Conservation (phyloP, 2,113 vertebrate genomes). For the Coryphaenoides rupestris region DNA sequence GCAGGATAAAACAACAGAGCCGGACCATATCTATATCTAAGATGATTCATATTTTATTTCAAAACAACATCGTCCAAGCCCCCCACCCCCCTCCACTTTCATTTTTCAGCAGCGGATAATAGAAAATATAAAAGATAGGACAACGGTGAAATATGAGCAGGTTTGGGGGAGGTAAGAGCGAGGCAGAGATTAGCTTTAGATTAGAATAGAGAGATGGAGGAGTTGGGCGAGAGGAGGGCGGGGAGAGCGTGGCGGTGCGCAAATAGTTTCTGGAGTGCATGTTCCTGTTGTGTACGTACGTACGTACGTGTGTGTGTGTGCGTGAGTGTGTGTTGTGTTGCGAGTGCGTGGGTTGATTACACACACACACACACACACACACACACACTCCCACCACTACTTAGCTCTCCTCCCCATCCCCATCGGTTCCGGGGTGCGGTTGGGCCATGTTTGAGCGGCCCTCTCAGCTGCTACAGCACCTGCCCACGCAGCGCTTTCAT, state of each 20-base stretch:
- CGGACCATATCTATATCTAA: slow-evolving; percentile 64
- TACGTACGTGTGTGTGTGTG: slow-evolving; percentile 4
- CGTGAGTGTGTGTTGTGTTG: slow-evolving; percentile 3
- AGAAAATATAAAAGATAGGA: slow-evolving; percentile 74
- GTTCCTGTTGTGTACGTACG: slow-evolving; percentile 16
- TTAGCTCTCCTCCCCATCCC: slow-evolving; percentile 50
- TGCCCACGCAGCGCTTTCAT: not conserved
- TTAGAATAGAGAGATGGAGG: slow-evolving; percentile 72
- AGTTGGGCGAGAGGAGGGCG: slow-evolving; percentile 50
- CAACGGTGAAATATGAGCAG: slow-evolving; percentile 71
- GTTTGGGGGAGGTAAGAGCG: slow-evolving; percentile 69
- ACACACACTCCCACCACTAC: slow-evolving; percentile 39
- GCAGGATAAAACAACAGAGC: slow-evolving; percentile 24
- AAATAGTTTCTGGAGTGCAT: slow-evolving; percentile 37
- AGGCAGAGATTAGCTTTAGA: slow-evolving; percentile 71
- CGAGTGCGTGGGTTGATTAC: slow-evolving; percentile 41
- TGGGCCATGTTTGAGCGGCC: slow-evolving; percentile 48
- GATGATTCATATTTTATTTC: slow-evolving; percentile 73
- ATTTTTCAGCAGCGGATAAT: slow-evolving; percentile 73
- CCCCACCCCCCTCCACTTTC: slow-evolving; percentile 47
- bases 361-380: slow-evolving; percentile 39
- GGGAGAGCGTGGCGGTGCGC: slow-evolving; percentile 38
- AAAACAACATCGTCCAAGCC: slow-evolving; percentile 52
- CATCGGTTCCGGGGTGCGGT: slow-evolving; percentile 16
- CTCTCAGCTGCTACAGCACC: not conserved